Conservation (phyloP, 2,113 vertebrate species). For the Melanerpes aurifrons region DNA sequence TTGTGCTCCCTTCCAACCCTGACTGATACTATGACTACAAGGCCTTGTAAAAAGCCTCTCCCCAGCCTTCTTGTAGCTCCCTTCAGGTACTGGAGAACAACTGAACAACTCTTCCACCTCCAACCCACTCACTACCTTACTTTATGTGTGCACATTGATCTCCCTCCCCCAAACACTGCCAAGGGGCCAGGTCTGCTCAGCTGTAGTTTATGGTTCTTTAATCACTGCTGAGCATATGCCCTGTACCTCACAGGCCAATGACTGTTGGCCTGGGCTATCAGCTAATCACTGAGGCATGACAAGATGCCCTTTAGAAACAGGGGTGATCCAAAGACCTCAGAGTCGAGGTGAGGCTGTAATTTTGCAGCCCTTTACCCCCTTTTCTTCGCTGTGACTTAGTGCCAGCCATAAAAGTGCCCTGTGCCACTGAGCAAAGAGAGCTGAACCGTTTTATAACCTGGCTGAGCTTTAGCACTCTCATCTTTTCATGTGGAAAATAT, state of each 20-base stretch:
- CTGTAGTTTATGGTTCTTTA: not conserved
- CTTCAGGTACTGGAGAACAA: too few relatives aligned
- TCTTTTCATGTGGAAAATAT: not conserved
- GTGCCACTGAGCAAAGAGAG: not conserved
- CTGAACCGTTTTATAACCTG: not conserved
- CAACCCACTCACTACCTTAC: not conserved
- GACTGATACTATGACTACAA: too few relatives aligned
- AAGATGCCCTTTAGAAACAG: not conserved
- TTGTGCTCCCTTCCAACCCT: too few relatives aligned
- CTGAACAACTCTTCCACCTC: not conserved
- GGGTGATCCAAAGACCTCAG: not conserved
- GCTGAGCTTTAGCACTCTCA: not conserved
- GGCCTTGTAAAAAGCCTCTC: too few relatives aligned
- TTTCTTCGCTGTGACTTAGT: not conserved
- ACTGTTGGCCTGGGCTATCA: not conserved
- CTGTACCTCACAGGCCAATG: not conserved
- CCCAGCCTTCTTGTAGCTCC: too few relatives aligned
- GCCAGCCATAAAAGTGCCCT: not conserved
- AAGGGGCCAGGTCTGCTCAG: not conserved
- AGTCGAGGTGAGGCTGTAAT: not conserved
- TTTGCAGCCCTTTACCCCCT: not conserved
- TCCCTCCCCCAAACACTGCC: not conserved
- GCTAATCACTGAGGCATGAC: rapidly evolving
- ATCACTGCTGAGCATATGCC: not conserved
- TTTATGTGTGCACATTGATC: not conserved